Conservation (phyloP, 2,797 vertebrate genomes). For the Catamblyrhynchus diadema region DNA sequence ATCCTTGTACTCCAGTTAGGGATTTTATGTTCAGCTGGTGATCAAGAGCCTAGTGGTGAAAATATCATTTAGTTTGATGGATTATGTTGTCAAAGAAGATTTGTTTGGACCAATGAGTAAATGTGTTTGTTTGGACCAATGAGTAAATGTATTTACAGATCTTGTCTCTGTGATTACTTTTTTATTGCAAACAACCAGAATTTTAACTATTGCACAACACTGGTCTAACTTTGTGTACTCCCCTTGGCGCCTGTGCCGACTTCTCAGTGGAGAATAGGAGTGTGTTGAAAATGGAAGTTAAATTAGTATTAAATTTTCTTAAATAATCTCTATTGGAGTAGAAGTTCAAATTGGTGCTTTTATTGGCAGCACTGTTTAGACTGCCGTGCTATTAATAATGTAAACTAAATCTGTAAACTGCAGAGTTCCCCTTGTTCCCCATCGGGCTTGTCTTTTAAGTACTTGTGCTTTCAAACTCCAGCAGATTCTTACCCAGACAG, state of each 20-base stretch:
- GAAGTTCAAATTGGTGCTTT: background rate
- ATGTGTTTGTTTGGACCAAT: background rate
- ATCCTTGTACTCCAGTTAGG: background rate
- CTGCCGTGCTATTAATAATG: background rate
- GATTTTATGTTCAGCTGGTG: background rate
- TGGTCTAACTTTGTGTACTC: background rate
- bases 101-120: background rate
- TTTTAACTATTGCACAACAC: background rate
- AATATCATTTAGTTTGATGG: background rate
- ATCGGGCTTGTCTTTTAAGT: background rate
- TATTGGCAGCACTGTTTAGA: background rate
- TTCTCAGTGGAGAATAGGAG: background rate
- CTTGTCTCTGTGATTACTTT: background rate
- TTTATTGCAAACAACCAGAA: background rate
- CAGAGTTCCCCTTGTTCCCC: background rate
- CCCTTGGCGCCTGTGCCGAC: background rate
- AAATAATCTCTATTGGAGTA: background rate
- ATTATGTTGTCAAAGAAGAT: constrained; percentile 5
- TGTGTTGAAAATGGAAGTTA: background rate
- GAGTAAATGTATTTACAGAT: background rate
- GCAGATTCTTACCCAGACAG: background rate
- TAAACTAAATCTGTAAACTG: background rate
- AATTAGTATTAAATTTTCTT: background rate
- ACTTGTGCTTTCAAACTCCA: background rate
- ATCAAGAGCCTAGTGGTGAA: background rate